Base-by-base conservation (phyloP, 2,888 invertebrate genomes). In the Temnothorax ravouxi region DNA sequence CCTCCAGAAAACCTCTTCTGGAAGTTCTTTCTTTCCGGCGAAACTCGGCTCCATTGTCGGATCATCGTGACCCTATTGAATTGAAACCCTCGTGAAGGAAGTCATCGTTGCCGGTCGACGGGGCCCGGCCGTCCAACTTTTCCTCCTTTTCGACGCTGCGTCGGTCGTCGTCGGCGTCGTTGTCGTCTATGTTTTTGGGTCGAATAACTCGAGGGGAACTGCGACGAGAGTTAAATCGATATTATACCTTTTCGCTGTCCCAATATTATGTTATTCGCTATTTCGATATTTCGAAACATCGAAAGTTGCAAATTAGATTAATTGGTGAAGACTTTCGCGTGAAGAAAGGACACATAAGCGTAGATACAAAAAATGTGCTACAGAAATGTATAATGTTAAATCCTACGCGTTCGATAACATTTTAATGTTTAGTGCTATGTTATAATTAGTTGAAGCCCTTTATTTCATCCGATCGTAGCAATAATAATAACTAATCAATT, bases 1-100 rank as follows among this genome's bases (percentile, higher is more conserved):
- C 90, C 90, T 89, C 85, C 62, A 84, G 84, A 85, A 86, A 88
- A 81, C 77, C 90, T 67, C 88, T 83, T 84, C 81, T 71, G 84
- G 62, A 87, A 83, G 80, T 88, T 87, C 86, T 90, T 90, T 88
- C 56, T 90, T 84, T 90, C 86, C 83, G 80, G 59, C 88, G 86
- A 86, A 89, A 91, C 90, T 86, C 84, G 69, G 75, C 87, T 86
- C 90, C 84, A 91, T 91, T 90, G 90, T 91, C 87, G 89, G 92
- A 90, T 91, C 91, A 92, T 92, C 91, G 90, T 88, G 88, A 91
- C 91, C 89, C 91, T 89, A 91, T 89, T 89, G 91, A 91, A 90
- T 89, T 88, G 89, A 91, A 89, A 88, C 87, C 88, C 88, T 89
- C 86, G 81, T 72, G 82, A 52, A 88, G 85, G 87, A 87, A 91